A percentile compares a stretch with the other conserved stretches of the same genome.
phyloP scores from a whole-genome alignment of 2,113 vertebrate species.

The Eonycteris spelaea region DNA sequence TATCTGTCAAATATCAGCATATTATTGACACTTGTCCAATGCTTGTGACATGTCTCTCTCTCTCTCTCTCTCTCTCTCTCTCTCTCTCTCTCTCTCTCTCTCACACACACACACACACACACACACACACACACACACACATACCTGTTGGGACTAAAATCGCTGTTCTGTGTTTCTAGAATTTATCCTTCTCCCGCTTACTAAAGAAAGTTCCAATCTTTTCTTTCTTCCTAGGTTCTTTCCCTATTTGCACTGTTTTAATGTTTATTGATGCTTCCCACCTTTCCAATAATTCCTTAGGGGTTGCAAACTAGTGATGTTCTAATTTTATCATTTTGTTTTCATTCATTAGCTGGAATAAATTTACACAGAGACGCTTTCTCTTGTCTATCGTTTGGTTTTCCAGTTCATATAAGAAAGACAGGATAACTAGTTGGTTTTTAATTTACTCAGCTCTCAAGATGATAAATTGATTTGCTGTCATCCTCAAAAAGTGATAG shows the following conservation, averaged over 20 bases:
- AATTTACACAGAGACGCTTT: not conserved
- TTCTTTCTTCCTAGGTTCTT: too few species aligned
- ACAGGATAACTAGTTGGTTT: too few species aligned
- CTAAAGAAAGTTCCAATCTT: too few species aligned
- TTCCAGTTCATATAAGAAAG: not conserved
- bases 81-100: too few species aligned
- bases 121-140: rapidly evolving
- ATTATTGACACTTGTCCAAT: not conserved
- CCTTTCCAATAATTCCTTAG: rapidly evolving
- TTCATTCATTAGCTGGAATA: not conserved
- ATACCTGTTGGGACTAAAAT: rapidly evolving
- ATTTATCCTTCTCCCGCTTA: too few species aligned
- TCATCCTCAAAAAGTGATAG: not conserved
- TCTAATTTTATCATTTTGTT: rapidly evolving
- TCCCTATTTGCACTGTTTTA: not conserved
- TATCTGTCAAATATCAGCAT: not conserved
- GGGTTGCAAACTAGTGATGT: rapidly evolving
- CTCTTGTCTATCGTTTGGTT: rapidly evolving
- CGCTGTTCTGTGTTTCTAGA: not conserved
- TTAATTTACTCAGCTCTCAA: not conserved
- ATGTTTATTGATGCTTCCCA: not conserved
- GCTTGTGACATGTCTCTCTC: too few species aligned
- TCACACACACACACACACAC: not conserved
- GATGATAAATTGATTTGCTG: not conserved
- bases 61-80: too few species aligned